phyloP scores from a whole-genome alignment of 1,140 invertebrate genomes.

The Euura saliciscinereae region DNA sequence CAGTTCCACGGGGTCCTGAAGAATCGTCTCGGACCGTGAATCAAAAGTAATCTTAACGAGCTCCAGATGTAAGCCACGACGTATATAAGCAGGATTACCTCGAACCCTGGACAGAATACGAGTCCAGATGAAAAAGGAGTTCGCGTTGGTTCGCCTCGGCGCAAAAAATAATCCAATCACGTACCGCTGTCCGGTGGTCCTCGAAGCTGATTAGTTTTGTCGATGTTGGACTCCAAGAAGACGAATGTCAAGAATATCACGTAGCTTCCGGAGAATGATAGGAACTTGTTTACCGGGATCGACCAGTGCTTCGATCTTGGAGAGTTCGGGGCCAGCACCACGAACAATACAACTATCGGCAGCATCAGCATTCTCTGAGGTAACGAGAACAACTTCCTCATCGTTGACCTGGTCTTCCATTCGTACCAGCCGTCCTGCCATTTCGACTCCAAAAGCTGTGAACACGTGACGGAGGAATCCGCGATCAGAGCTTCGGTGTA shows the following conservation, averaged over 20 bases:
- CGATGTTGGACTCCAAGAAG: conserved; percentile 63
- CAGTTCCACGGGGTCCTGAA: conserved; percentile 62
- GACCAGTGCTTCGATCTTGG: conserved; percentile 50
- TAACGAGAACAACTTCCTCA: conserved; percentile 45
- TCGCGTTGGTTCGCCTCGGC: background rate
- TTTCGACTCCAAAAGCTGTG: conserved; percentile 35
- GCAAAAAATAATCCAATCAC: background rate
- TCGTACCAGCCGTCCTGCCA: conserved; percentile 66
- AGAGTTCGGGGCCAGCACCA: conserved; percentile 53
- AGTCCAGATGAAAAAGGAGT: background rate
- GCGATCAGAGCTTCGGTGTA: background rate
- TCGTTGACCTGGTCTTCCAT: conserved; percentile 57
- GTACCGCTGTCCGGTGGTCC: conserved; percentile 61
- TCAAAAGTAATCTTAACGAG: conserved; percentile 57
- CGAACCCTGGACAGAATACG: conserved; percentile 47
- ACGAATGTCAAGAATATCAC: conserved; percentile 67
- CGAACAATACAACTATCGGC: conserved; percentile 56
- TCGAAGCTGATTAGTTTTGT: conserved; percentile 60
- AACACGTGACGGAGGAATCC: background rate
- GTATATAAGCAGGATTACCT: conserved; percentile 55
- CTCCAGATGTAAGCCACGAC: conserved; percentile 56
- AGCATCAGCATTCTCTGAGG: conserved; percentile 54
- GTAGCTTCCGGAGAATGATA: conserved; percentile 67
- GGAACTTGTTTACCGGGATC: conserved; percentile 65
- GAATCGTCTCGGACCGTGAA: conserved; percentile 59